phyloP scores from a whole-genome alignment of 2,888 invertebrate species.

The Latheticus oryzae region DNA sequence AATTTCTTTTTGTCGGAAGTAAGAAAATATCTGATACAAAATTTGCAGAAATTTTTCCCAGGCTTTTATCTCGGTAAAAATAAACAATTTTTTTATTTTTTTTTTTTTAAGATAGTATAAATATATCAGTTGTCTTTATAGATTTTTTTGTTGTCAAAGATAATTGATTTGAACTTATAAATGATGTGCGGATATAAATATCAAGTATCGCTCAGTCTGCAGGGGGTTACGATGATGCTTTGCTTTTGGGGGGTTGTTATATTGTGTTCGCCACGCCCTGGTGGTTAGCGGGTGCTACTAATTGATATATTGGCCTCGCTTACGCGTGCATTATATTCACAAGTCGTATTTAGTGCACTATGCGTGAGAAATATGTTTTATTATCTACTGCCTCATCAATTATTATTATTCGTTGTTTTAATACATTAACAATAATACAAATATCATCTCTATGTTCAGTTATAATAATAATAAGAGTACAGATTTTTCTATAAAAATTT shows the following conservation, averaged over 20 bases:
- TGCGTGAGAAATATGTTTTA: conserved; percentile 33
- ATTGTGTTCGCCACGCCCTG: conserved; percentile 61
- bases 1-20: conserved; percentile 42
- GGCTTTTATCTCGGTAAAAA: conserved; percentile 28
- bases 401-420: too few relatives aligned
- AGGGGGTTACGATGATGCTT: conserved; percentile 43
- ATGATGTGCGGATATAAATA: conserved; percentile 49
- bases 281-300: conserved; percentile 63
- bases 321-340: conserved; percentile 49
- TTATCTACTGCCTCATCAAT: conserved; percentile 1
- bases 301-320: conserved; percentile 63
- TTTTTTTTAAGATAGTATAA: not conserved
- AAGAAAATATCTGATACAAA: conserved; percentile 46
- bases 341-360: conserved; percentile 10
- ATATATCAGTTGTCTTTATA: conserved; percentile 4
- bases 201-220: conserved; percentile 48
- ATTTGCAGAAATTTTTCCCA: conserved; percentile 40
- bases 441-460: too few relatives aligned
- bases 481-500: too few relatives aligned
- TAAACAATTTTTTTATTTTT: conserved; percentile 29
- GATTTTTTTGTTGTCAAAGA: conserved; percentile 19
- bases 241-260: conserved; percentile 47
- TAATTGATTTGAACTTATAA: conserved; percentile 49
- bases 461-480: too few relatives aligned
- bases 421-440: too few relatives aligned